Evolutionary conservation across 2,113 vertebrate genomes (phyloP).

Genomic region (Pachyramphus minor): DNA sequence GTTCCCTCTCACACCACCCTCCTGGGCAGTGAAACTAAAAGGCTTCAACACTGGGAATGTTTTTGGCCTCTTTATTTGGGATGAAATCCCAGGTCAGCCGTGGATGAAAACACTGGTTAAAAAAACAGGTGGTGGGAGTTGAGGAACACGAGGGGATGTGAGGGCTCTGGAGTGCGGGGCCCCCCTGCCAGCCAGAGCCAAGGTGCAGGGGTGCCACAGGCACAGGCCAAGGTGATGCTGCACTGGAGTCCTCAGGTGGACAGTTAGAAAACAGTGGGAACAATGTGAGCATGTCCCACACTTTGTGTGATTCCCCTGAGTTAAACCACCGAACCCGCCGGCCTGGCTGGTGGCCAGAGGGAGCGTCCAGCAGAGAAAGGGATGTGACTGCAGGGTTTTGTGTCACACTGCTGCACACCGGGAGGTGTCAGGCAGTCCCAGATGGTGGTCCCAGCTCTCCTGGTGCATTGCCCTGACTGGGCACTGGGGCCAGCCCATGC

Average conservation of each 20-base stretch:
- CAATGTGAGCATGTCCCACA: rapidly evolving
- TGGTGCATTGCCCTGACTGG: not conserved
- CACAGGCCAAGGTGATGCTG: not conserved
- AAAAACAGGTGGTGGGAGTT: not conserved
- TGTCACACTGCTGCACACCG: rapidly evolving
- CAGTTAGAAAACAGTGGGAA: not conserved
- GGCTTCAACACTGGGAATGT: not conserved
- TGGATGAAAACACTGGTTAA: not conserved
- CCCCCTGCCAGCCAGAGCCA: not conserved
- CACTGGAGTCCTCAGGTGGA: not conserved
- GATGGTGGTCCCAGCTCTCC: not conserved
- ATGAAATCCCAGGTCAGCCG: not conserved
- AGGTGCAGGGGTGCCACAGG: not conserved
- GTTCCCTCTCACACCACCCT: not conserved
- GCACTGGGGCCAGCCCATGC: slow-evolving; percentile 51
- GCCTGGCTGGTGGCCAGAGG: not conserved
- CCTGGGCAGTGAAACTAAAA: not conserved
- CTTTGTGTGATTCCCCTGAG: not conserved
- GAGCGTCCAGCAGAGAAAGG: not conserved
- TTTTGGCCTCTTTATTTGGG: slow-evolving; percentile 24
- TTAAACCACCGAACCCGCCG: not conserved
- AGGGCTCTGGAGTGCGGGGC: rapidly evolving
- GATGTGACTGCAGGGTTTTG: rapidly evolving
- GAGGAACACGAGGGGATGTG: not conserved
- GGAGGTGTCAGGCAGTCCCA: not conserved